Conservation (phyloP, 2,113 vertebrate species). For the Thinocorus orbignyianus region DNA sequence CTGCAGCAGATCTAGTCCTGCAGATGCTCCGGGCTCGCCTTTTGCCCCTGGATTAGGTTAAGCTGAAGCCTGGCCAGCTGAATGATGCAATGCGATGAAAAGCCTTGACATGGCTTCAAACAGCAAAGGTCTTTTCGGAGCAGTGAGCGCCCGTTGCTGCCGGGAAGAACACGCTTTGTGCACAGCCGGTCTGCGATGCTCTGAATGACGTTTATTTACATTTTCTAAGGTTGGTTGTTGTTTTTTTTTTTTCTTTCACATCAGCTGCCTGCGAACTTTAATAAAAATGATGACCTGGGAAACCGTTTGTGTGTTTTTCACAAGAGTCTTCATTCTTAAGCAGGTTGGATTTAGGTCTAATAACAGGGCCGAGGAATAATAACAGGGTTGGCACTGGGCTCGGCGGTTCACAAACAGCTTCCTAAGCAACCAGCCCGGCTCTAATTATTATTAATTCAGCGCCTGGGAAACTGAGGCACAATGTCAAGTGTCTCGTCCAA, state of each 20-base stretch:
- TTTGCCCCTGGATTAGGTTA: neutral
- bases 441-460: slow-evolving; percentile 47
- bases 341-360: slow-evolving; percentile 29
- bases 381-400: slow-evolving; percentile 2
- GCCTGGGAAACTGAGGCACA: slow-evolving; percentile 63
- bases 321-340: slow-evolving; percentile 46
- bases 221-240: neutral
- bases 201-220: slow-evolving; percentile 28
- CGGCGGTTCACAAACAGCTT: slow-evolving; percentile 33
- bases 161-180: neutral
- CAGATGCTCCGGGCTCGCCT: neutral
- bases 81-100: slow-evolving; percentile 25
- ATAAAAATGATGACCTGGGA: slow-evolving; percentile 66
- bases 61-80: slow-evolving; percentile 24
- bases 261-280: slow-evolving; percentile 37
- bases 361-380: slow-evolving; percentile 34
- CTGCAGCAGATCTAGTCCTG: neutral
- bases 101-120: slow-evolving; percentile 25
- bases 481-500: neutral
- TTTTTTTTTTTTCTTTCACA: neutral
- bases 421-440: neutral
- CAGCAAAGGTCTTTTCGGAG: slow-evolving; percentile 4
- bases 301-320: slow-evolving; percentile 3
- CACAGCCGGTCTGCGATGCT: neutral
- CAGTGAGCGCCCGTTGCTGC: neutral